Conservation (phyloP, 2,113 vertebrate species). For the Saimiri boliviensis region DNA sequence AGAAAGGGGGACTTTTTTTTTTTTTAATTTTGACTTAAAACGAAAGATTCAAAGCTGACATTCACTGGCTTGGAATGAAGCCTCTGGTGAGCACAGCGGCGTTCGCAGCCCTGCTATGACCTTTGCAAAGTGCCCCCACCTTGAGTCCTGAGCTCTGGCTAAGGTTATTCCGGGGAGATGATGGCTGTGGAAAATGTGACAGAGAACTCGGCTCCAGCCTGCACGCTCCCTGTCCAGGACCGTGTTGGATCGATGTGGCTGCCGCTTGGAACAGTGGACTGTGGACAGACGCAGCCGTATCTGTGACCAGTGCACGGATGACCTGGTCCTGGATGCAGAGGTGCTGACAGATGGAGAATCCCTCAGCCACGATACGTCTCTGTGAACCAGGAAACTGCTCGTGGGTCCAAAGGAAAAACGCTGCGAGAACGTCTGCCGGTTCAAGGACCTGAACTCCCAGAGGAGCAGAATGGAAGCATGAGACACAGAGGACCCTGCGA, state of each 20-base stretch:
- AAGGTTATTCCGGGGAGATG: conserved; percentile 65
- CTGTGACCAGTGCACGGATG: conserved; percentile 61
- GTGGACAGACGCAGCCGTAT: conserved; percentile 68
- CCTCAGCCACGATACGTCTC: conserved; percentile 72
- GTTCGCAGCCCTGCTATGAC: neutral
- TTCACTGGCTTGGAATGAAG: conserved; percentile 72
- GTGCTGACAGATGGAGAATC: conserved; percentile 70
- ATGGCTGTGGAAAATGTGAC: conserved; percentile 60
- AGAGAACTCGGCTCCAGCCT: conserved; percentile 67
- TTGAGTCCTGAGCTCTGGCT: conserved; percentile 72
- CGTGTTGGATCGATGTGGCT: conserved; percentile 60
- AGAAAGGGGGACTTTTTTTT: conserved; percentile 17
- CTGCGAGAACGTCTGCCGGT: conserved; percentile 64
- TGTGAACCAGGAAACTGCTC: conserved; percentile 70
- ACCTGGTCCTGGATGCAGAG: conserved; percentile 68
- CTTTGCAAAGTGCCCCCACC: conserved; percentile 55
- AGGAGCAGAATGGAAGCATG: conserved; percentile 15
- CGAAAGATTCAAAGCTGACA: conserved; percentile 65
- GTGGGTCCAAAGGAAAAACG: neutral
- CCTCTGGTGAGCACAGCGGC: neutral
- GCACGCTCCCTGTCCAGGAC: conserved; percentile 64
- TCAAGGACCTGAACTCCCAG: conserved; percentile 67
- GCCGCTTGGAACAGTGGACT: conserved; percentile 69
- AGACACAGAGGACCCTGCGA: conserved; percentile 75
- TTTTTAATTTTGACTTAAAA: conserved; percentile 66